Percentiles rank a stretch among this genome's conserved stretches.
Conservation (phyloP, 2,113 vertebrate species). For the Zosterops pallidus region DNA sequence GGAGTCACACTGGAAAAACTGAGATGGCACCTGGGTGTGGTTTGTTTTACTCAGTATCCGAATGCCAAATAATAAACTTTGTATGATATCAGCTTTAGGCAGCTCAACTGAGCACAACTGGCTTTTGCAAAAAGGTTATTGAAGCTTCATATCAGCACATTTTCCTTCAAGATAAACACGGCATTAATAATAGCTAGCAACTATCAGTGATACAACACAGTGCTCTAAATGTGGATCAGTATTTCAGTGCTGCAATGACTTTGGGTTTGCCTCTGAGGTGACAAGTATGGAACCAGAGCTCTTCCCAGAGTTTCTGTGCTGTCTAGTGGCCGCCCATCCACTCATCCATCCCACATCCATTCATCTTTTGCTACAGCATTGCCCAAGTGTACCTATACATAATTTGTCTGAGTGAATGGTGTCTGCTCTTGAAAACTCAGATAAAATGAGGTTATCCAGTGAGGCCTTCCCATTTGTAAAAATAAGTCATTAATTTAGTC, state of each 20-base stretch:
- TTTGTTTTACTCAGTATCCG: not conserved
- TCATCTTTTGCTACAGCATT: not conserved
- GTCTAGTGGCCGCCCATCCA: not conserved
- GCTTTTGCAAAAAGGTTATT: not conserved
- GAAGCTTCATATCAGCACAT: not conserved
- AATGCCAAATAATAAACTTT: not conserved
- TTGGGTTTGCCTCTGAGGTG: not conserved
- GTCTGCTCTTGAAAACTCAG: not conserved
- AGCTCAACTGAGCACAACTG: not conserved
- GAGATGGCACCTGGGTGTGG: not conserved
- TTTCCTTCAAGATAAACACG: not conserved
- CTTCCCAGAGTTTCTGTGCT: not conserved
- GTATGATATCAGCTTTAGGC: not conserved
- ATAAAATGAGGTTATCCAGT: not conserved
- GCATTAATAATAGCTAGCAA: not conserved
- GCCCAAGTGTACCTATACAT: not conserved
- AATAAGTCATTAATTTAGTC: not conserved
- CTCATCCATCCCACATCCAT: not conserved
- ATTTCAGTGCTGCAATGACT: not conserved
- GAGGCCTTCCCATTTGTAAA: not conserved
- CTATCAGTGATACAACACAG: too few relatives aligned
- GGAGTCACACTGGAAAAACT: not conserved
- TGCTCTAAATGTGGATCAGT: not conserved
- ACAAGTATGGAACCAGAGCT: not conserved
- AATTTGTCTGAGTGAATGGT: not conserved